phyloP scores from a whole-genome alignment of 2,888 invertebrate species.

The Acrobasis repandana region DNA sequence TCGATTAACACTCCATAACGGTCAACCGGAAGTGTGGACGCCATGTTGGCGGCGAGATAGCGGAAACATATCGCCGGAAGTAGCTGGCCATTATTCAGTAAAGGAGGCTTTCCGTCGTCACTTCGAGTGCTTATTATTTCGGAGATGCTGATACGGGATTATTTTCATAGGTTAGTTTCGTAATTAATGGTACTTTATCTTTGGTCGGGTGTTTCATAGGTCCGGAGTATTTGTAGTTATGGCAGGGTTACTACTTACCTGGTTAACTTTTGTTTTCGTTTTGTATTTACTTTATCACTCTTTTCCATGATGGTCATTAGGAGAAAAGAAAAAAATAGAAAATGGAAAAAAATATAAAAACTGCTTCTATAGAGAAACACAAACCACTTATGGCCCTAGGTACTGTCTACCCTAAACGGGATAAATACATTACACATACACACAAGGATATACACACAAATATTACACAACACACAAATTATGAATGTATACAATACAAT shows the following conservation, averaged over 20 bases:
- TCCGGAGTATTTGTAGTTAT: slow-evolving; percentile 1
- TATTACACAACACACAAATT: no score
- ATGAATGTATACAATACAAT: no score
- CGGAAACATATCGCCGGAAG: slow-evolving; percentile 81
- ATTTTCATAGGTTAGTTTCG: slow-evolving; percentile 20
- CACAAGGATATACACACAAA: no score
- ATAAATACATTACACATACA: no score
- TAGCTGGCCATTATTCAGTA: slow-evolving; percentile 76
- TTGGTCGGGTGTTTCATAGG: slow-evolving; percentile 19
- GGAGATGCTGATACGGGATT: slow-evolving; percentile 36
- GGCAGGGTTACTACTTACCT: neutral
- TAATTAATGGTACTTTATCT: slow-evolving; percentile 32
- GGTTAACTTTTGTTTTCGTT: neutral
- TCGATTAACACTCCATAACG: slow-evolving; percentile 81
- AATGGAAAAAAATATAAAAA: no score
- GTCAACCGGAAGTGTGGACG: slow-evolving; percentile 75
- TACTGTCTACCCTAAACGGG: no score
- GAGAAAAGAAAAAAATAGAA: no score
- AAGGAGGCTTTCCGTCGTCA: slow-evolving; percentile 72
- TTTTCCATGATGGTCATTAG: no score
- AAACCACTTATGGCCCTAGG: no score
- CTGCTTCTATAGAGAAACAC: no score
- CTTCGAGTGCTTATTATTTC: slow-evolving; percentile 70
- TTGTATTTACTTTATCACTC: no score
- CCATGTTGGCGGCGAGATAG: slow-evolving; percentile 77